A percentile compares a stretch with the other conserved stretches of the same genome.
These are phyloP conservation scores for Leptopilina clavipes DNA, from an alignment of 1,140 invertebrate genomes.

Conservation along the genomic window DNA sequence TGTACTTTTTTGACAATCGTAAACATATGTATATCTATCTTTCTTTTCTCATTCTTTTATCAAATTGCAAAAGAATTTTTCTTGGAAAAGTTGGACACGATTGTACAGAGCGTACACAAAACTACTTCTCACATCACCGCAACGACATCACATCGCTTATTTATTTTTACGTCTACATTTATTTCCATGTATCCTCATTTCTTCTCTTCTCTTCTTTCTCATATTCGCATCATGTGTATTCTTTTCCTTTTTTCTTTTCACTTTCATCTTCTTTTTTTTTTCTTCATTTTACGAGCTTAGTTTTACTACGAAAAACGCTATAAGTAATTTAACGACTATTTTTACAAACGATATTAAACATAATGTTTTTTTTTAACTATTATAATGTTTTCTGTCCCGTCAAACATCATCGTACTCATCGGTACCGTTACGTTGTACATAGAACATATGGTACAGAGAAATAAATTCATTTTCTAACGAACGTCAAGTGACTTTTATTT, in stretches of 20 bases:
- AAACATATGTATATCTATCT: constrained; percentile 52
- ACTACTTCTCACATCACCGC: constrained; percentile 66
- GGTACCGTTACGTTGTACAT: constrained; percentile 74
- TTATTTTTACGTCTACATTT: constrained; percentile 71
- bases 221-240: not conserved
- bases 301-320: constrained; percentile 42
- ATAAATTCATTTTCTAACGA: constrained; percentile 76
- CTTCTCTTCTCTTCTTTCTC: constrained; percentile 43
- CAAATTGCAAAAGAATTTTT: not conserved
- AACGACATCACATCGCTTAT: constrained; percentile 73
- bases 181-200: constrained; percentile 21
- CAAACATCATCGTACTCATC: constrained; percentile 70
- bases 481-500: constrained; percentile 42
- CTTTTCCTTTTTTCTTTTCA: too few relatives aligned
- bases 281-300: constrained; percentile 5
- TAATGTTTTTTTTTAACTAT: constrained; percentile 65
- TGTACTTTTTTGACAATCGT: constrained; percentile 69
- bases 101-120: constrained; percentile 71
- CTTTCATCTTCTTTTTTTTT: constrained; percentile 40
- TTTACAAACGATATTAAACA: constrained; percentile 52
- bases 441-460: constrained; percentile 74
- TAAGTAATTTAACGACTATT: constrained; percentile 51
- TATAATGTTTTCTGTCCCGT: constrained; percentile 65
- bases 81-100: constrained; percentile 40
- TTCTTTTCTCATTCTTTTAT: constrained; percentile 42